phyloP scores from a whole-genome alignment of 2,113 vertebrate genomes.

The Pionites leucogaster region DNA sequence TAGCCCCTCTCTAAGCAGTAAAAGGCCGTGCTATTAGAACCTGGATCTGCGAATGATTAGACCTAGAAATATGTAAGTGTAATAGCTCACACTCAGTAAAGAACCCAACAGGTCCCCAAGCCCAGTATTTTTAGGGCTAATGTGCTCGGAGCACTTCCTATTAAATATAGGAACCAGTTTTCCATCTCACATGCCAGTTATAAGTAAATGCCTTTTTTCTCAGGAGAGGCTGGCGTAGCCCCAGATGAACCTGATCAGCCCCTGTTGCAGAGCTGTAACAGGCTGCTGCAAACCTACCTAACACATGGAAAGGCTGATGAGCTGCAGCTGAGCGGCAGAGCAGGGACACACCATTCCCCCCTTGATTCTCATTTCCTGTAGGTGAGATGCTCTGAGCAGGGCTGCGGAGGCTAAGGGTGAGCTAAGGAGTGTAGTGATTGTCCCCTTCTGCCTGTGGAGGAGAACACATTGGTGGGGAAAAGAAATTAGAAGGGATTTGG shows the following conservation, averaged over 20 bases:
- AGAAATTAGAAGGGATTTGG: background rate
- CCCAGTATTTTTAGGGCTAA: background rate
- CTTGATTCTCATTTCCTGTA: background rate
- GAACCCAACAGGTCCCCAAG: background rate
- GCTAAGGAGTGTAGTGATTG: background rate
- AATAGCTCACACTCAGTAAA: background rate
- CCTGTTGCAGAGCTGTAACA: background rate
- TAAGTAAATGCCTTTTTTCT: background rate
- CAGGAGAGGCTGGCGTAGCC: background rate
- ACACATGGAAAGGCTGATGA: background rate
- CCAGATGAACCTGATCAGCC: background rate
- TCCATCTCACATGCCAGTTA: slow-evolving; percentile 7
- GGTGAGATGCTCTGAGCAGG: background rate
- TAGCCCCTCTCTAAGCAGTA: background rate
- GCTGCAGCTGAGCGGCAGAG: background rate
- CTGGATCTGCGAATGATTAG: background rate
- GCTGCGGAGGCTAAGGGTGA: background rate
- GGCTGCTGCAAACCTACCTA: background rate
- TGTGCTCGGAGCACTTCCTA: background rate
- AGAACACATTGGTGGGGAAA: background rate
- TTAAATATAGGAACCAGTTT: slow-evolving; percentile 48
- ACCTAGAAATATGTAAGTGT: background rate
- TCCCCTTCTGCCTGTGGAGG: background rate
- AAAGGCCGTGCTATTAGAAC: background rate
- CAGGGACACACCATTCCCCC: background rate